phyloP scores from a whole-genome alignment of 2,888 invertebrate genomes.

The Mythimna albipuncta region DNA sequence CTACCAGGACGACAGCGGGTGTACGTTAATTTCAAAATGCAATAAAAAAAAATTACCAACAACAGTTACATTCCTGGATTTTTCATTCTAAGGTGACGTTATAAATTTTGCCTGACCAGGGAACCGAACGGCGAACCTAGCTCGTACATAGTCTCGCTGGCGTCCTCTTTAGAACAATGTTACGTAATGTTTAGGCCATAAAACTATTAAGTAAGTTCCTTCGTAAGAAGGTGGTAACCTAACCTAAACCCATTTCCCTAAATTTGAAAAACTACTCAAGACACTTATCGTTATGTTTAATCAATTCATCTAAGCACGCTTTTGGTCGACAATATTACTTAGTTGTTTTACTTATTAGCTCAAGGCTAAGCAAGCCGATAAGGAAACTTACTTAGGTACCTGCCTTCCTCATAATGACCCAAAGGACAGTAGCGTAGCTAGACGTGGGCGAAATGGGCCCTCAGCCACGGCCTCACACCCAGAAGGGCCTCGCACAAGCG shows the following conservation, averaged over 20 bases:
- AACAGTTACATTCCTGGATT: no score
- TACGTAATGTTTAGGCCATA: neutral
- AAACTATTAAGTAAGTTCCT: neutral
- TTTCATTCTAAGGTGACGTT: no score
- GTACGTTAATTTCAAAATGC: no score
- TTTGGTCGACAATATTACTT: conserved; percentile 31
- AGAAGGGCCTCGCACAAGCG: no score
- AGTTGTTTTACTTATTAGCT: conserved; percentile 69
- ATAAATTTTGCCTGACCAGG: neutral
- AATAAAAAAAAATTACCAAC: no score
- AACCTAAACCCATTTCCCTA: conserved; percentile 26
- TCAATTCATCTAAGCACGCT: conserved; percentile 49
- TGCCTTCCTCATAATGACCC: conserved; percentile 58
- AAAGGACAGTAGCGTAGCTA: conserved; percentile 38
- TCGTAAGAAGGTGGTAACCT: neutral
- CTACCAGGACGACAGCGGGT: no score
- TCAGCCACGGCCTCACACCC: no score
- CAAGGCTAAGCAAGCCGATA: conserved; percentile 70
- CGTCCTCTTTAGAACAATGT: neutral
- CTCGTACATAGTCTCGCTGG: neutral
- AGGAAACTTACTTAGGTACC: conserved; percentile 25
- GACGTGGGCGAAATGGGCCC: no score
- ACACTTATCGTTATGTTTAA: conserved; percentile 41
- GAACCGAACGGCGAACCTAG: neutral
- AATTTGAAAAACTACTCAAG: conserved; percentile 40